phyloP scores from a whole-genome alignment of 1,140 invertebrate genomes.

The Meloidogyne hapla region DNA sequence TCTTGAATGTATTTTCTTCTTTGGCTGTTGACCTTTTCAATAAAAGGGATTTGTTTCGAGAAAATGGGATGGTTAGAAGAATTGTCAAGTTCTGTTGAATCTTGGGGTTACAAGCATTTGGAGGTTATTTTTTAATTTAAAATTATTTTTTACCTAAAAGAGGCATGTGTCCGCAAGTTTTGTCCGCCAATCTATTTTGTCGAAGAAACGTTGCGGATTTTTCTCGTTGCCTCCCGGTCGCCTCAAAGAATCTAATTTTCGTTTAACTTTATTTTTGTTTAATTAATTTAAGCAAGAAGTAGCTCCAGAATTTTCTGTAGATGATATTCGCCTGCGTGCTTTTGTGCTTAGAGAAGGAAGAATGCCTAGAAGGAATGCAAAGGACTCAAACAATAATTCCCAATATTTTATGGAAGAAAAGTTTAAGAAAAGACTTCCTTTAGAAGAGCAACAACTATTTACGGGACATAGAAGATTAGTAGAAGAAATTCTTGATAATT shows the following conservation, averaged over 20 bases:
- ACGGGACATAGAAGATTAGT: conserved; percentile 30
- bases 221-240: no score
- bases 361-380: conserved; percentile 10
- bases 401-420: conserved; percentile 3
- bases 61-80: conserved; percentile 7
- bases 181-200: not conserved
- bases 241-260: no score
- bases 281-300: not conserved
- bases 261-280: no score
- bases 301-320: conserved; percentile 6
- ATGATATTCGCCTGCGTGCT: conserved; percentile 1
- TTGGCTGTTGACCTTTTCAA: not conserved
- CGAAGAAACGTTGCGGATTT: not conserved
- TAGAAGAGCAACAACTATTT: conserved; percentile 5
- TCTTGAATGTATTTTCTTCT: not conserved
- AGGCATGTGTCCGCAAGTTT: not conserved
- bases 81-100: conserved; percentile 1
- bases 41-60: conserved; percentile 1
- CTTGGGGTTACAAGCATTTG: conserved; percentile 26
- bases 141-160: not conserved
- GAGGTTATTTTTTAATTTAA: conserved; percentile 15
- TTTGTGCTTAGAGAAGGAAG: conserved; percentile 5
- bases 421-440: not conserved
- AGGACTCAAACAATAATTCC: not conserved
- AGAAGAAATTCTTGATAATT: conserved; percentile 32